Base-by-base conservation (phyloP, 2,888 invertebrate species). In the Scaptomyza caliginosa region DNA sequence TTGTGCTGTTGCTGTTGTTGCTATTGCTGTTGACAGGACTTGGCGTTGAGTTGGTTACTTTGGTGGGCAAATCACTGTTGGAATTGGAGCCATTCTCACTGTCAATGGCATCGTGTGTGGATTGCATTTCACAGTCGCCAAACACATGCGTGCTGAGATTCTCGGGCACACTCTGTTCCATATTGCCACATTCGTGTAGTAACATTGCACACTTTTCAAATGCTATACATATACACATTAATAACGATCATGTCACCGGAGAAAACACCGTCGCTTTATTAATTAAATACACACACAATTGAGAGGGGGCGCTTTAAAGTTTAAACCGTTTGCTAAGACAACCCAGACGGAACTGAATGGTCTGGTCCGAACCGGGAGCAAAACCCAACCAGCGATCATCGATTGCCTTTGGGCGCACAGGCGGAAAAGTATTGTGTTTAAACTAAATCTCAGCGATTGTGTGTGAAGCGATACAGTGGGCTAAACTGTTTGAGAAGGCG, bases 311-410 rank as follows among this genome's bases (percentile, higher is more conserved):
- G 71, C 71, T 64, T 56, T 50, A 45, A 67, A 67, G 73, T 62
- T 68, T 58, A 67, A 76, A 79, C 83, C 88, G 83, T 73, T 88
- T 77, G 70, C 76, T 60, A 77, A 89, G 89, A 86, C 84, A 86
- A 77, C 85, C 86, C 89, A 88, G 85, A 87, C 79, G 73, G 74
- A 81, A 89, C 89, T 90, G 74, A 88, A 81, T 79, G 67, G 69
- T 78, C 66, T 51, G 38, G 38, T 19, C 48, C 63, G 57, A 62
- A 43, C 68, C 58, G 67, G 56, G 74, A 72, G 69, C 60, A 59
- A 59, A 45, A 64, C 60, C 70, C 76, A 74, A 58, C 78, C 82
- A 70, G 60, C 69, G 71, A 87, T 82, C 82, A 71, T 85, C 85
- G 88, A 86, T 85, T 77, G 84, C 67, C 69, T 54, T 62, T 76